These are phyloP conservation scores for Augochlorella aurata DNA, from an alignment of 2,888 invertebrate species.

Conservation along the genomic window DNA sequence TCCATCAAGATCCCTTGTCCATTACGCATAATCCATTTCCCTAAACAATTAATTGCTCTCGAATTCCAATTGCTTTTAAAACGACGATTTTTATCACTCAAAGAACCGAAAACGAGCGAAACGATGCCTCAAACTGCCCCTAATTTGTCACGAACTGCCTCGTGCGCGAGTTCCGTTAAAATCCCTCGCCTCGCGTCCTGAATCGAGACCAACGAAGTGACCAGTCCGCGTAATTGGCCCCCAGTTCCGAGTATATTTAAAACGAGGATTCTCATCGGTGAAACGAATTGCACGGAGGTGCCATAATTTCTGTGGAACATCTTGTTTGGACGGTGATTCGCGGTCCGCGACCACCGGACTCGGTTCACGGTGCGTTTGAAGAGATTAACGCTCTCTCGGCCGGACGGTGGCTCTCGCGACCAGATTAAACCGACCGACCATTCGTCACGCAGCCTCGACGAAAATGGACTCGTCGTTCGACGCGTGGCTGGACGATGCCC, in stretches of 20 bases:
- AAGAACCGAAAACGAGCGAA: not conserved
- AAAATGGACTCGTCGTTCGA: slow-evolving; percentile 62
- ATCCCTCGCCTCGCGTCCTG: not conserved
- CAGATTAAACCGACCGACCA: slow-evolving; percentile 28
- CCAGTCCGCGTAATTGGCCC: no score
- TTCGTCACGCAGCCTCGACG: slow-evolving; percentile 53
- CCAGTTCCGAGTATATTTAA: no score
- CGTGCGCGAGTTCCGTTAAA: not conserved
- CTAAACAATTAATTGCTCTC: no score
- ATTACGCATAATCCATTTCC: no score
- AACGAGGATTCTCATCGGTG: not conserved
- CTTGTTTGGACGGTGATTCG: slow-evolving; percentile 2
- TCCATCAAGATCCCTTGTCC: no score
- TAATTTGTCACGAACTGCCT: not conserved
- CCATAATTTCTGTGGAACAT: slow-evolving; percentile 3
- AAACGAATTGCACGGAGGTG: not conserved
- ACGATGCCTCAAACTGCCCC: not conserved
- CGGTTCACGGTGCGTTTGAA: slow-evolving; percentile 56
- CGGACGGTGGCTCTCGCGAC: not conserved
- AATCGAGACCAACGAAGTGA: not conserved
- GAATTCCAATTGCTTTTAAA: no score
- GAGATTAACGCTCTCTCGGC: slow-evolving; percentile 54
- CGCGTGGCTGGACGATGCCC: slow-evolving; percentile 27
- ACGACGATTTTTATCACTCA: no score
- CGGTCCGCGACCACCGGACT: slow-evolving; percentile 2